These are phyloP conservation scores for Eilema griseolum DNA, from an alignment of 2,888 invertebrate species.

Conservation along the genomic window DNA sequence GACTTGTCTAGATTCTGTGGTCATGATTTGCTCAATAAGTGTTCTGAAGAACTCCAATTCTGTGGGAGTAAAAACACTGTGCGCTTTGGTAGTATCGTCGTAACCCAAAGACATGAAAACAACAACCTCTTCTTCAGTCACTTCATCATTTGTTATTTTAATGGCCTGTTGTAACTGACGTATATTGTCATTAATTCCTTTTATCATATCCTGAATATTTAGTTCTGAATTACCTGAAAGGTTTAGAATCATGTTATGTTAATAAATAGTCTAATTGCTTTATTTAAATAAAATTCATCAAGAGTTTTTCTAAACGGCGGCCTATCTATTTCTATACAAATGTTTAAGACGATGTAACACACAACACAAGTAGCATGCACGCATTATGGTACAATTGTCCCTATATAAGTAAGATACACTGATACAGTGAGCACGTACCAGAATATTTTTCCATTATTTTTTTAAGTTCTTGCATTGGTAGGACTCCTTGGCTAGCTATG, in stretches of 20 bases:
- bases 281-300: too few species aligned
- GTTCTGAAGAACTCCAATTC: slow-evolving; percentile 79
- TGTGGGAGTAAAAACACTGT: slow-evolving; percentile 70
- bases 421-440: slow-evolving; percentile 52
- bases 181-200: slow-evolving; percentile 73
- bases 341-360: too few species aligned
- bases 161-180: slow-evolving; percentile 72
- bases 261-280: neutral
- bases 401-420: neutral
- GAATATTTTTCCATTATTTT: slow-evolving; percentile 54
- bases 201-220: slow-evolving; percentile 63
- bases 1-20: slow-evolving; percentile 73
- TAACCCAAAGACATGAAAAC: slow-evolving; percentile 73
- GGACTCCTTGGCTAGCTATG: slow-evolving; percentile 74
- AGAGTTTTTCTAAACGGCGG: too few species aligned
- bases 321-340: too few species aligned
- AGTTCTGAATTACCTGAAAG: slow-evolving; percentile 54
- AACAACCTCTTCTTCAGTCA: slow-evolving; percentile 71
- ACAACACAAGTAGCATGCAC: too few species aligned
- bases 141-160: slow-evolving; percentile 74
- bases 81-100: slow-evolving; percentile 76
- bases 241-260: neutral
- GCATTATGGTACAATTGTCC: too few species aligned
- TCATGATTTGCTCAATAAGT: slow-evolving; percentile 77
- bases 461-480: slow-evolving; percentile 64